A percentile compares a stretch with the other conserved stretches of the same genome.
Conservation (phyloP, 2,797 vertebrate genomes). For the Chelmon rostratus region DNA sequence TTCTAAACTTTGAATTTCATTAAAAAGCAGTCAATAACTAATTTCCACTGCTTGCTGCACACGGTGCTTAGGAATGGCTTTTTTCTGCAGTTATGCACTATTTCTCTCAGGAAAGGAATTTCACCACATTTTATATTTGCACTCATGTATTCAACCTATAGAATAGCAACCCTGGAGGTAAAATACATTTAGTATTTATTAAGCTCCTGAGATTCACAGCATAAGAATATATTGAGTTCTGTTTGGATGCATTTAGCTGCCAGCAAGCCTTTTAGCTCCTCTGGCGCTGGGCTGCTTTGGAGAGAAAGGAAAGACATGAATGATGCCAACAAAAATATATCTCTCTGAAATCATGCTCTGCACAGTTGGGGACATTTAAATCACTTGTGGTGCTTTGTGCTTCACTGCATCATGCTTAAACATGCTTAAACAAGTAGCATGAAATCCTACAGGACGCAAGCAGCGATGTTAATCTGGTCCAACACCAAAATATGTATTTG, state of each 20-base stretch:
- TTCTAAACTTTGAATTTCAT: conserved; percentile 89
- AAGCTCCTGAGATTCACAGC: conserved; percentile 64
- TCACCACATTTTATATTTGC: conserved; percentile 63
- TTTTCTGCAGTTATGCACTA: conserved; percentile 77
- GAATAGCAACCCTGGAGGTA: conserved; percentile 61
- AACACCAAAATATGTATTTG: conserved; percentile 18
- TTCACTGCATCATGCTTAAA: conserved; percentile 56
- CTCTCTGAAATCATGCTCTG: conserved; percentile 69
- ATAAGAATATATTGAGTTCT: conserved; percentile 65
- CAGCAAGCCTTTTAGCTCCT: conserved; percentile 77
- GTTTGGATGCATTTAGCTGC: conserved; percentile 78
- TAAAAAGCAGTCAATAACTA: conserved; percentile 87
- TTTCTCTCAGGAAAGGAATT: conserved; percentile 64
- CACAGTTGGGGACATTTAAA: conserved; percentile 61
- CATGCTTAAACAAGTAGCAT: conserved; percentile 29
- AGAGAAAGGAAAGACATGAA: conserved; percentile 63
- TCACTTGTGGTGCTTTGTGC: conserved; percentile 43
- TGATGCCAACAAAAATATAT: conserved; percentile 72
- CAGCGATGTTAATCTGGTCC: conserved; percentile 22
- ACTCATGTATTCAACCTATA: conserved; percentile 64
- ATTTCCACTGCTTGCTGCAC: conserved; percentile 86
- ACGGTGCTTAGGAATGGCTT: conserved; percentile 73
- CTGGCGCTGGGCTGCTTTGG: conserved; percentile 60
- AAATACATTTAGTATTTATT: conserved; percentile 72
- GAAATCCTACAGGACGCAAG: conserved; percentile 17